These are phyloP conservation scores for Agrotis exclamationis DNA, from an alignment of 2,888 invertebrate species.

Conservation along the genomic window DNA sequence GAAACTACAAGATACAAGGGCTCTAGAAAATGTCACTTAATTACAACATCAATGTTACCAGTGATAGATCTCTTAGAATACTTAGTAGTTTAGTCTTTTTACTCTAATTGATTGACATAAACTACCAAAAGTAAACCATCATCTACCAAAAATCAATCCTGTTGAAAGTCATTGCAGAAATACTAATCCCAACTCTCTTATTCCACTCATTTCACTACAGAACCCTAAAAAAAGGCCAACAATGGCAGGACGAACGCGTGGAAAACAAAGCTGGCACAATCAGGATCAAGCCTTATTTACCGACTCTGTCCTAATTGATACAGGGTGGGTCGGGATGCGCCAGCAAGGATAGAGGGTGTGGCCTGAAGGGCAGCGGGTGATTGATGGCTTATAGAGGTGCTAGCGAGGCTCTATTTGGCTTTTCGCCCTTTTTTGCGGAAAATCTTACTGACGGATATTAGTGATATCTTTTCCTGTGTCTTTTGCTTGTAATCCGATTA, in stretches of 20 bases:
- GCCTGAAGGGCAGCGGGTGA: constrained; percentile 67
- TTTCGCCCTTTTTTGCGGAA: constrained; percentile 5
- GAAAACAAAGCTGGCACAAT: constrained; percentile 81
- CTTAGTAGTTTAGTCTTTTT: no score
- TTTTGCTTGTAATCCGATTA: constrained; percentile 1
- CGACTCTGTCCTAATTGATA: constrained; percentile 85
- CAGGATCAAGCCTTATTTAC: constrained; percentile 84
- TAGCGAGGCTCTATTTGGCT: constrained; percentile 7
- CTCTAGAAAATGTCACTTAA: no score
- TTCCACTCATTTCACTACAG: not conserved
- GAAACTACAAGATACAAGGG: no score
- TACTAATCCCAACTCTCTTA: not conserved
- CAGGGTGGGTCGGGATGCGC: constrained; percentile 76
- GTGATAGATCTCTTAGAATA: no score
- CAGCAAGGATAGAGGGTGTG: constrained; percentile 69
- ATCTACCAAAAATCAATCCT: no score
- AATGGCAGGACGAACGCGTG: constrained; percentile 61
- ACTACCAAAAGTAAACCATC: no score
- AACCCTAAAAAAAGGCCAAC: constrained; percentile 44
- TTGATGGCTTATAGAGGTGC: constrained; percentile 50
- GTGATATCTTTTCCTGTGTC: constrained; percentile 12
- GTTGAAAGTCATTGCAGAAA: not conserved
- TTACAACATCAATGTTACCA: no score
- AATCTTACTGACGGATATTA: constrained; percentile 18
- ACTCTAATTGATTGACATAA: no score